These are phyloP conservation scores for Globicephala melas DNA, from an alignment of 2,113 vertebrate species.

Conservation along the genomic window DNA sequence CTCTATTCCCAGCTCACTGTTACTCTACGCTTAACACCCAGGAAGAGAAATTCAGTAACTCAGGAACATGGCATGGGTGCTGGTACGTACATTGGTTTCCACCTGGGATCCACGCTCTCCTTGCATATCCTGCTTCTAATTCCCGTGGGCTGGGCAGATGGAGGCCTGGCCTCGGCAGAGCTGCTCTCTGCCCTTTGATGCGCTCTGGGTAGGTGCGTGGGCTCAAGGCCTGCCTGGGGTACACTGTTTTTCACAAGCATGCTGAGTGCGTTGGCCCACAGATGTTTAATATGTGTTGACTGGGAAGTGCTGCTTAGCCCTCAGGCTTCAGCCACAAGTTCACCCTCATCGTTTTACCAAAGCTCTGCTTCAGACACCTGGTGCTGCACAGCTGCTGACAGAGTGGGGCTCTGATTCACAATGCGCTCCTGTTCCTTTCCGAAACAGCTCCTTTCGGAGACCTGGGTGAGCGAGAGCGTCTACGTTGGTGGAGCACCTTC, in stretches of 20 bases:
- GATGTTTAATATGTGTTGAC: not conserved
- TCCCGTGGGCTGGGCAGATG: not conserved
- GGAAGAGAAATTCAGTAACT: not conserved
- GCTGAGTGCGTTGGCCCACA: not conserved
- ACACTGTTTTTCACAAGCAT: not conserved
- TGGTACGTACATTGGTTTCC: not conserved
- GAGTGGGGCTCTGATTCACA: not conserved
- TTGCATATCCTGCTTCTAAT: not conserved
- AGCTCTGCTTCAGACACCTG: not conserved
- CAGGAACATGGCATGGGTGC: not conserved
- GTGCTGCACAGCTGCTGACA: not conserved
- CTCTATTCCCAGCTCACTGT: not conserved
- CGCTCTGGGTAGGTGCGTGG: no score
- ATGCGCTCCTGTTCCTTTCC: not conserved
- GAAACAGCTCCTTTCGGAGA: not conserved
- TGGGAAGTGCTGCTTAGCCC: not conserved
- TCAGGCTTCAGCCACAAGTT: not conserved
- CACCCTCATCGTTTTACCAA: not conserved
- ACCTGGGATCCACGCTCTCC: not conserved
- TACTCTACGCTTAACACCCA: not conserved
- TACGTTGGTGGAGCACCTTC: not conserved
- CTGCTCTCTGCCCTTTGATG: not conserved
- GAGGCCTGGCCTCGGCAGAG: no score
- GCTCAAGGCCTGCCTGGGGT: not conserved
- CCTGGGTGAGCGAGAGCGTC: not conserved